Percentiles rank a stretch among this genome's conserved stretches.
phyloP scores from a whole-genome alignment of 2,113 vertebrate genomes.

The Dipodomys spectabilis region DNA sequence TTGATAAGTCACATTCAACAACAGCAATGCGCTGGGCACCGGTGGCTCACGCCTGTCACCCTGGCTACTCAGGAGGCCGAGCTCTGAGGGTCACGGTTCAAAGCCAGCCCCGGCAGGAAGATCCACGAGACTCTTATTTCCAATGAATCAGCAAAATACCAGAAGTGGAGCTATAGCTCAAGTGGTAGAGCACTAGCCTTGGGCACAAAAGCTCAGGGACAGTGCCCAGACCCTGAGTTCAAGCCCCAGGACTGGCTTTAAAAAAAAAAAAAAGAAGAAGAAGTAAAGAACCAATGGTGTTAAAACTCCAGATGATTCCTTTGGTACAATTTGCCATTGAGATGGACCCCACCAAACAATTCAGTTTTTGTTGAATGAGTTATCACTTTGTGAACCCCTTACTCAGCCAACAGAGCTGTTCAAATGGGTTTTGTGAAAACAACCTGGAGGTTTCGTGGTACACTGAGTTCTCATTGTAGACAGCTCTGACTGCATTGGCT shows the following conservation, averaged over 20 bases:
- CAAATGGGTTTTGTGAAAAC: constrained; percentile 56
- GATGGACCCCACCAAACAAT: constrained; percentile 64
- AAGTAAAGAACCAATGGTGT: constrained; percentile 48
- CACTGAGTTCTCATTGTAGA: neutral
- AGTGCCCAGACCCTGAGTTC: too few relatives aligned
- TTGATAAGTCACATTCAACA: constrained; percentile 37
- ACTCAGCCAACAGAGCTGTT: constrained; percentile 32
- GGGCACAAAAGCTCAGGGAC: too few relatives aligned
- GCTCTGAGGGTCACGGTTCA: too few relatives aligned
- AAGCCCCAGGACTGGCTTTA: too few relatives aligned
- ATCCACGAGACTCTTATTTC: too few relatives aligned
- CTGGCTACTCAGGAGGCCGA: too few relatives aligned
- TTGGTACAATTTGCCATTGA: constrained; percentile 53
- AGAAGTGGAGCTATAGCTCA: too few relatives aligned
- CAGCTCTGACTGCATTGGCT: neutral
- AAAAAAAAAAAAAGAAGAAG: neutral
- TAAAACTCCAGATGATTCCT: constrained; percentile 67
- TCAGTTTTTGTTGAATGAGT: constrained; percentile 66
- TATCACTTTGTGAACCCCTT: constrained; percentile 66
- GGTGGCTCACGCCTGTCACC: too few relatives aligned
- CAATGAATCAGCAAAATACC: too few relatives aligned
- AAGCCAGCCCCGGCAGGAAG: too few relatives aligned
- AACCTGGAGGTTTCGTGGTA: neutral
- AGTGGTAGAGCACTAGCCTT: too few relatives aligned
- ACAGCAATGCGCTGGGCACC: neutral